These are phyloP conservation scores for Acanthopleura granulata DNA, from an alignment of 2,888 invertebrate species.

Conservation along the genomic window DNA sequence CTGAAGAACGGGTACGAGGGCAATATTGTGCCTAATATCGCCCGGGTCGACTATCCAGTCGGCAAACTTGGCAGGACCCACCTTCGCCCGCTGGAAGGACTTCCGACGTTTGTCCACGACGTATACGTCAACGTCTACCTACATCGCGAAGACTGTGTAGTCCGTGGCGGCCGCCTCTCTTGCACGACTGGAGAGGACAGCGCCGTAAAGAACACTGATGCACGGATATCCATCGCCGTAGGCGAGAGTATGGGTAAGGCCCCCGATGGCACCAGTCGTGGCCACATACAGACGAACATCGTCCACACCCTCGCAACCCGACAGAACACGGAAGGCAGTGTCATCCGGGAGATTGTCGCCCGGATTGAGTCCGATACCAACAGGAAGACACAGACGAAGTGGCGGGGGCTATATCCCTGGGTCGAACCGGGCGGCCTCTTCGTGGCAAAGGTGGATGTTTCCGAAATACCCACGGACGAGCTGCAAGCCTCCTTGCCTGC, in stretches of 20 bases:
- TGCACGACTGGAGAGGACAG: constrained; percentile 14
- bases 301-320: constrained; percentile 21
- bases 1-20: too few species aligned
- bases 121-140: constrained; percentile 16
- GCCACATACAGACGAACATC: constrained; percentile 21
- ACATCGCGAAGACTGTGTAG: constrained; percentile 14
- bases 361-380: too few species aligned
- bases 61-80: constrained; percentile 18
- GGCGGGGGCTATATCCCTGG: too few species aligned
- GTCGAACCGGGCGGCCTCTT: too few species aligned
- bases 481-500: too few species aligned
- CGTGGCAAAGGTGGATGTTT: too few species aligned
- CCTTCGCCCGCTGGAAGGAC: constrained; percentile 17
- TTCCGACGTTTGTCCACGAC: not conserved
- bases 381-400: constrained; percentile 1
- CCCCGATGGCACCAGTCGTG: constrained; percentile 19
- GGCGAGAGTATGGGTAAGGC: constrained; percentile 4
- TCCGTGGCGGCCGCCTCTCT: too few species aligned
- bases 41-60: constrained; percentile 13
- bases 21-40: too few species aligned
- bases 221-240: constrained; percentile 1
- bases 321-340: too few species aligned
- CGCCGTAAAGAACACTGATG: not conserved
- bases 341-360: constrained; percentile 8
- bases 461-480: too few species aligned